Evolutionary conservation across 2,888 invertebrate genomes (phyloP).

Genomic region (Gymnocheta viridis): DNA sequence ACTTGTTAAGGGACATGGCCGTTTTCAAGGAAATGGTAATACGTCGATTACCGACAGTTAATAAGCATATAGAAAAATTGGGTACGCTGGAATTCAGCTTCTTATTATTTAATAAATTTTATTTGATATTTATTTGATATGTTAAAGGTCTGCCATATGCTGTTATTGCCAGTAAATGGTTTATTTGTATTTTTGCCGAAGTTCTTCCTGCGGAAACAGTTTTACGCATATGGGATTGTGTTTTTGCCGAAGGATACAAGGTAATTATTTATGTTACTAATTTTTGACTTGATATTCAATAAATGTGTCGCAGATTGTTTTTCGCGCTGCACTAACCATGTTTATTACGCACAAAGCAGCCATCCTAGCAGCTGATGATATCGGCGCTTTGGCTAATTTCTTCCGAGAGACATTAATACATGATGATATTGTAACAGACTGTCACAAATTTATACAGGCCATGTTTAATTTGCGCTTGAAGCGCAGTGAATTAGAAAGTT

Average conservation of each 20-base stretch:
- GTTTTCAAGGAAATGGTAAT: constrained; percentile 94
- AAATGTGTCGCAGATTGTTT: constrained; percentile 85
- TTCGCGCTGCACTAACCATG: constrained; percentile 93
- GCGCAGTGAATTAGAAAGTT: constrained; percentile 79
- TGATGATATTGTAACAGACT: constrained; percentile 90
- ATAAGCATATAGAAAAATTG: constrained; percentile 89
- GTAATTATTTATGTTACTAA: constrained; percentile 62
- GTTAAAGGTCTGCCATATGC: constrained; percentile 92
- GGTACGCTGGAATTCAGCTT: constrained; percentile 81
- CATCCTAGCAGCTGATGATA: constrained; percentile 90
- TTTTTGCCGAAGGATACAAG: constrained; percentile 97
- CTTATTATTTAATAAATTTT: too few relatives aligned
- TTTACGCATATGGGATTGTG: constrained; percentile 96
- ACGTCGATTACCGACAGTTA: constrained; percentile 90
- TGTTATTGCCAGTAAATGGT: constrained; percentile 97
- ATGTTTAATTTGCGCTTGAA: constrained; percentile 90
- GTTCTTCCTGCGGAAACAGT: constrained; percentile 97
- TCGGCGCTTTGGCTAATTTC: constrained; percentile 90
- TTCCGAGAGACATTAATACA: constrained; percentile 90
- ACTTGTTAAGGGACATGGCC: constrained; percentile 93
- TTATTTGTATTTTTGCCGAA: constrained; percentile 96
- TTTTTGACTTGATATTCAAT: background rate
- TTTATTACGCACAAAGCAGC: constrained; percentile 88
- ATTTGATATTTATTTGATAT: background rate
- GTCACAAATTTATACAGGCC: constrained; percentile 94